phyloP scores from a whole-genome alignment of 2,113 vertebrate genomes.

The Mystacornis crossleyi region DNA sequence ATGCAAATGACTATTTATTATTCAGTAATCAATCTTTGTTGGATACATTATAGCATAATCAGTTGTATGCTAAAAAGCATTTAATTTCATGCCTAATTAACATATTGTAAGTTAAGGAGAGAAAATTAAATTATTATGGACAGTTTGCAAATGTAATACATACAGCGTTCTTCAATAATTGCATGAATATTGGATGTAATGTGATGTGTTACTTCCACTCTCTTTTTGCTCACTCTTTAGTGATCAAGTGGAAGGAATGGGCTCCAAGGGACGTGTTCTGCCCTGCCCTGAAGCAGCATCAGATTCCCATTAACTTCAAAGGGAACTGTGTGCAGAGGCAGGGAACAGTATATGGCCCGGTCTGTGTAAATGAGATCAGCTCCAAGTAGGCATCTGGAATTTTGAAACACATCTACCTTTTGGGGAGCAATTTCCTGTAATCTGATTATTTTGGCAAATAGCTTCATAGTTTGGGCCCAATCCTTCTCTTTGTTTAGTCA shows the following conservation, averaged over 20 bases:
- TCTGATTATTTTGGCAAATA: constrained; percentile 60
- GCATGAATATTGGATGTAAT: constrained; percentile 67
- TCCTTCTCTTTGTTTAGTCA: constrained; percentile 1
- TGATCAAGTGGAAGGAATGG: not conserved
- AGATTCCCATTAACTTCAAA: constrained; percentile 50
- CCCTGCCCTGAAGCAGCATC: constrained; percentile 17
- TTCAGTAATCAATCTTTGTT: constrained; percentile 72
- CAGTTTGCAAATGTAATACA: constrained; percentile 73
- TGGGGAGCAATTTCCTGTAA: constrained; percentile 55
- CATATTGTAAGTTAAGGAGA: constrained; percentile 68
- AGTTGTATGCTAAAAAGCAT: constrained; percentile 72
- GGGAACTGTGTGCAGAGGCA: not conserved
- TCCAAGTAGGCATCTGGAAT: constrained; percentile 41
- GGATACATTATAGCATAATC: constrained; percentile 67
- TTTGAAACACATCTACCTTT: constrained; percentile 29
- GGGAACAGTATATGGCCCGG: not conserved
- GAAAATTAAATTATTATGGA: constrained; percentile 76
- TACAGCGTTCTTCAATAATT: constrained; percentile 60
- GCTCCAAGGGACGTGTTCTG: not conserved
- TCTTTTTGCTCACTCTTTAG: not conserved
- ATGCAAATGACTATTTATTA: constrained; percentile 66
- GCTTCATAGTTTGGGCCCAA: not conserved
- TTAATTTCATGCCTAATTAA: constrained; percentile 73
- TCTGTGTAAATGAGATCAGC: constrained; percentile 45
- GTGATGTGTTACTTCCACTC: constrained; percentile 35